Conservation (phyloP, 2,797 vertebrate species). For the Eulemur mongoz region DNA sequence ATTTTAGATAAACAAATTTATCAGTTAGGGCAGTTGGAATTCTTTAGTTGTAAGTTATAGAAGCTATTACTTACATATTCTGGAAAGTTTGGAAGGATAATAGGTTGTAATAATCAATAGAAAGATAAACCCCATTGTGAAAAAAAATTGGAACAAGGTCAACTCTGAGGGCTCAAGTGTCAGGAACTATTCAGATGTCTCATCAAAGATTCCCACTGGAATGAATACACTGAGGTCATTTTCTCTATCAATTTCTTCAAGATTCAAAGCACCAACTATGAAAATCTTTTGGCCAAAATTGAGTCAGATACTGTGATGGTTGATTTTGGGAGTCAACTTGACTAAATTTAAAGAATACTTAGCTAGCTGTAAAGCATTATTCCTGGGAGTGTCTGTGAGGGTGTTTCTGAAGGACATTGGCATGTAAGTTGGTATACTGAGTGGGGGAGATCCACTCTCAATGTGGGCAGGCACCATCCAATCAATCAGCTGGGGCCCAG, state of each 20-base stretch:
- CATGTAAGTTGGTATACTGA: not conserved
- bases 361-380: not conserved
- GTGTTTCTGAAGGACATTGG: not conserved
- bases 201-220: not conserved
- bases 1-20: conserved; percentile 2
- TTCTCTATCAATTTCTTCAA: conserved; percentile 20
- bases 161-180: not conserved
- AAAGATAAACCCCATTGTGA: not conserved
- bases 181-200: not conserved
- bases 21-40: not conserved
- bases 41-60: not conserved
- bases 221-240: not conserved
- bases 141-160: not conserved
- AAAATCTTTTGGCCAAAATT: not conserved
- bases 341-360: not conserved
- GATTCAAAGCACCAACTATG: not conserved
- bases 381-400: not conserved
- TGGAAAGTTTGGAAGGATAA: not conserved
- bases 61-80: not conserved
- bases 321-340: not conserved
- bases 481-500: not conserved
- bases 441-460: no score
- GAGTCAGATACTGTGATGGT: not conserved
- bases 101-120: not conserved
- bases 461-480: not conserved